These are phyloP conservation scores for Stigmatopora argus DNA, from an alignment of 2,113 vertebrate species.

Conservation along the genomic window DNA sequence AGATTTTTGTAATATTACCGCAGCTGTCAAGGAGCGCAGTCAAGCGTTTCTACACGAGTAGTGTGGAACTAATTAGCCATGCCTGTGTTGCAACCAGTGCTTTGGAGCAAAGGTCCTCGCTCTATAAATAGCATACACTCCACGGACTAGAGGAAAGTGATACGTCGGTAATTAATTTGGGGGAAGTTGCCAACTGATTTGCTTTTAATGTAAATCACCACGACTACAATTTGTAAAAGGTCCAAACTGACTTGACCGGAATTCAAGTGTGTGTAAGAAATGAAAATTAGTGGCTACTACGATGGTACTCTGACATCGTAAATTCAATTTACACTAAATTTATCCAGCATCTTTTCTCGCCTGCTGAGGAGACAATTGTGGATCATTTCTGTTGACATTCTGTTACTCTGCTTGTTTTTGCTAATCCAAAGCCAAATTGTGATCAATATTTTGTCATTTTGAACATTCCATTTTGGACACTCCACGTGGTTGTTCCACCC, in stretches of 20 bases:
- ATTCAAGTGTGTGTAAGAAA: too few species aligned
- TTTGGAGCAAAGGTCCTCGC: not conserved
- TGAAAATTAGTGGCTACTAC: too few species aligned
- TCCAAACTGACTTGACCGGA: not conserved
- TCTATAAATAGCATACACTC: constrained; percentile 1
- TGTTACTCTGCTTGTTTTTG: too few species aligned
- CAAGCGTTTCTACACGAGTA: constrained; percentile 45
- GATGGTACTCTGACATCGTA: too few species aligned
- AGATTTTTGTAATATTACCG: constrained; percentile 37
- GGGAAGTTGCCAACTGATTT: not conserved
- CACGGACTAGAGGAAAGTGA: not conserved
- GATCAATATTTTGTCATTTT: not conserved
- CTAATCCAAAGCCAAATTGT: too few species aligned
- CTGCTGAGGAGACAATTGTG: too few species aligned
- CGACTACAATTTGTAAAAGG: not conserved
- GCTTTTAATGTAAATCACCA: not conserved
- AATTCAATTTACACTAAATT: too few species aligned
- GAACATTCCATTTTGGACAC: not conserved
- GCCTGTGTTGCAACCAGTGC: constrained; percentile 28
- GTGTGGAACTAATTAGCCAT: constrained; percentile 52
- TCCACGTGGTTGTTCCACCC: not conserved
- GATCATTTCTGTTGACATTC: too few species aligned
- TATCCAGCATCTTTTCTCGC: too few species aligned
- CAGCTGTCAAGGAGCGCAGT: constrained; percentile 46
- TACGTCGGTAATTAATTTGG: not conserved